A percentile compares a stretch with the other conserved stretches of the same genome.
phyloP scores from a whole-genome alignment of 2,113 vertebrate species.

The Eulacestoma nigropectus region DNA sequence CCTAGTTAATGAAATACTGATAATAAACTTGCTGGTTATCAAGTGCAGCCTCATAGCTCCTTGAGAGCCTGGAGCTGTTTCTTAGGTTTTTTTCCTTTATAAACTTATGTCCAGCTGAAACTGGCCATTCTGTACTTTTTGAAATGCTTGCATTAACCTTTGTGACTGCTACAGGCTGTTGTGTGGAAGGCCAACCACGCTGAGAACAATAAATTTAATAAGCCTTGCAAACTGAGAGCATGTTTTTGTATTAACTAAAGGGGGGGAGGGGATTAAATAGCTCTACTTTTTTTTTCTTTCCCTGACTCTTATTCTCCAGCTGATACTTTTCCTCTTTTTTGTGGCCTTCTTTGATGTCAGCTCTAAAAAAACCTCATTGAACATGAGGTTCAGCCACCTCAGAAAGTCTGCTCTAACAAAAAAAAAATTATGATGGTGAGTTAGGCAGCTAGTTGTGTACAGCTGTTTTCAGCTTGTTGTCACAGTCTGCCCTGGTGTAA shows the following conservation, averaged over 20 bases:
- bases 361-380: neutral
- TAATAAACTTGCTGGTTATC: neutral
- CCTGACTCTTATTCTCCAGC: neutral
- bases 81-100: neutral
- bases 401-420: neutral
- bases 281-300: neutral
- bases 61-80: conserved; percentile 14
- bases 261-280: neutral
- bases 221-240: neutral
- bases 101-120: conserved; percentile 2
- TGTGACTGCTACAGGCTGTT: neutral
- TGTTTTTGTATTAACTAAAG: neutral
- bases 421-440: neutral
- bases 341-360: neutral
- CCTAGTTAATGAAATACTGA: conserved; percentile 45
- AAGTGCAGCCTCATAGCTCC: neutral
- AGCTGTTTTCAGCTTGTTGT: neutral
- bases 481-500: neutral
- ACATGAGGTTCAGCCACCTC: neutral
- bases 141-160: neutral
- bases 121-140: neutral
- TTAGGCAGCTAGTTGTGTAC: neutral
- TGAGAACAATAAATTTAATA: neutral
- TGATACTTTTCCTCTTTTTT: neutral
- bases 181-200: neutral